These are phyloP conservation scores for Sebastes kiyomatsui DNA, from an alignment of 2,797 vertebrate genomes.

Conservation along the genomic window DNA sequence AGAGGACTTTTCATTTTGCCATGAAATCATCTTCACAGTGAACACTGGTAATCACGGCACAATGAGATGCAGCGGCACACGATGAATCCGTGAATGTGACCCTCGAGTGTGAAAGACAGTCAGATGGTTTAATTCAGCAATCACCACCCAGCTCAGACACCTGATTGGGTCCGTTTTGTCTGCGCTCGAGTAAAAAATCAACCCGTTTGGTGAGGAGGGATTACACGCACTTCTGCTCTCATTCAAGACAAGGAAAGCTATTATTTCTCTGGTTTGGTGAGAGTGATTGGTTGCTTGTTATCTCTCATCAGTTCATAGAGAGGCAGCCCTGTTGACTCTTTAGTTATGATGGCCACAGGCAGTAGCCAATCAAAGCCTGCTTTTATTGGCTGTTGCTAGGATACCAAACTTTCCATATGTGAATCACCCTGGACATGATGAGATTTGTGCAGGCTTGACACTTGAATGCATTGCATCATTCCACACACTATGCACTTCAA, in stretches of 20 bases:
- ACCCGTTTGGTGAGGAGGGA: constrained; percentile 4
- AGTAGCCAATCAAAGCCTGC: constrained; percentile 42
- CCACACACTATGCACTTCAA: constrained; percentile 66
- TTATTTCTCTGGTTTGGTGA: constrained; percentile 44
- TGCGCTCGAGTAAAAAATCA: constrained; percentile 38
- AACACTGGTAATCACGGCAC: constrained; percentile 58
- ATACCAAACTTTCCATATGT: constrained; percentile 69
- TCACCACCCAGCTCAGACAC: constrained; percentile 40
- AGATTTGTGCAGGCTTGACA: constrained; percentile 69
- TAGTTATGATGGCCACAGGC: constrained; percentile 34
- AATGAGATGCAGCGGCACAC: constrained; percentile 41
- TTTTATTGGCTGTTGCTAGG: constrained; percentile 74
- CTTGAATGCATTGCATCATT: constrained; percentile 66
- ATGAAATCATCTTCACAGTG: constrained; percentile 44
- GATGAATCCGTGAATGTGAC: constrained; percentile 44
- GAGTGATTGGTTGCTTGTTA: constrained; percentile 62
- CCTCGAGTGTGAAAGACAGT: constrained; percentile 45
- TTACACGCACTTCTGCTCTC: constrained; percentile 36
- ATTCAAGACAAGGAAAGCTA: constrained; percentile 33
- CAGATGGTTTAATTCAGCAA: constrained; percentile 57
- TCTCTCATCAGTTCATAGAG: constrained; percentile 51
- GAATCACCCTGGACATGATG: constrained; percentile 64
- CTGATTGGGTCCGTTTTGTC: constrained; percentile 64
- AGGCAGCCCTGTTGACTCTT: constrained; percentile 36
- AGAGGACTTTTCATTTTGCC: constrained; percentile 10